These are phyloP conservation scores for Natator depressus DNA, from an alignment of 2,113 vertebrate genomes.

Conservation along the genomic window DNA sequence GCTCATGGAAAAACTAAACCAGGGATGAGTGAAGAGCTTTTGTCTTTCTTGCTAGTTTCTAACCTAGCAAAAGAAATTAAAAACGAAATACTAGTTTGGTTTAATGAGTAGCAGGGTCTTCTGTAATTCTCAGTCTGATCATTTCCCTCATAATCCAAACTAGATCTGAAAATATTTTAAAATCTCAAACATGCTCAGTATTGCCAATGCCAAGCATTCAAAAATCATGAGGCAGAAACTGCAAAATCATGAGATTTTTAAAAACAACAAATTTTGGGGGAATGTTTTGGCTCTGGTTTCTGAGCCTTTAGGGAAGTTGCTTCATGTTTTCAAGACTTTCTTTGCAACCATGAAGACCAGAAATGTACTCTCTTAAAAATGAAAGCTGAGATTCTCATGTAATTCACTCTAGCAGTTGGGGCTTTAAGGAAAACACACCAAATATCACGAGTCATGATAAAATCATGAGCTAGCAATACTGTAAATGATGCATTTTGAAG, in stretches of 20 bases:
- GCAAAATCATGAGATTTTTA: neutral
- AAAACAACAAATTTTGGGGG: neutral
- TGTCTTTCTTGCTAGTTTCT: neutral
- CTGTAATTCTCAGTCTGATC: neutral
- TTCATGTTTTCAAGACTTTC: neutral
- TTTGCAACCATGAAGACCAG: neutral
- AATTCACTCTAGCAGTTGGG: neutral
- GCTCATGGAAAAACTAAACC: conserved; percentile 9
- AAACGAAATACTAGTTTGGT: neutral
- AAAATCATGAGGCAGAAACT: neutral
- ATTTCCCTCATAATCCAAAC: neutral
- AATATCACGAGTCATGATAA: neutral
- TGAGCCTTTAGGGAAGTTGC: neutral
- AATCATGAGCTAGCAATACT: neutral
- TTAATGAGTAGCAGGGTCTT: neutral
- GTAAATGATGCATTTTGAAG: neutral
- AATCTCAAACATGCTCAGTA: neutral
- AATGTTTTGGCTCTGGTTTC: neutral
- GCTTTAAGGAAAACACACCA: neutral
- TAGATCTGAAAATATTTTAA: neutral
- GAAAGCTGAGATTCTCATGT: neutral
- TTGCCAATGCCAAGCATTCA: neutral
- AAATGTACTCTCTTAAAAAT: neutral
- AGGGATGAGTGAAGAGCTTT: neutral
- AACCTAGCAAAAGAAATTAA: neutral